These are phyloP conservation scores for Scaptomyza pallida DNA, from an alignment of 1,140 invertebrate genomes.

Conservation along the genomic window DNA sequence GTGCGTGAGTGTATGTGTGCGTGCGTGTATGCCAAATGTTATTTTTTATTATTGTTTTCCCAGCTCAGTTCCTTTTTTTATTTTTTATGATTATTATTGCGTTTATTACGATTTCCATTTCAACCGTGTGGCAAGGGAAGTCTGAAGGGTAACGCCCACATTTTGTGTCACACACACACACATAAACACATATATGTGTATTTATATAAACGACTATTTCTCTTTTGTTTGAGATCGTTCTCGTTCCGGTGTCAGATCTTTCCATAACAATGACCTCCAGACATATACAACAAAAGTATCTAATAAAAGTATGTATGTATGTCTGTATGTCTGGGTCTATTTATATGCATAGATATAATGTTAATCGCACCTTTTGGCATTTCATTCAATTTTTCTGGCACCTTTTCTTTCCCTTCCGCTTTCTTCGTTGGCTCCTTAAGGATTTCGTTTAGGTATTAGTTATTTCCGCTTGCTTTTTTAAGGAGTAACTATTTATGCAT, in stretches of 20 bases:
- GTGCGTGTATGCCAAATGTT: slow-evolving; percentile 20
- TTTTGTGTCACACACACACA: slow-evolving; percentile 38
- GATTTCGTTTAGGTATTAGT: not conserved
- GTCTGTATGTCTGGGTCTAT: slow-evolving; percentile 7
- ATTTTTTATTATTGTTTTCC: slow-evolving; percentile 61
- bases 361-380: slow-evolving; percentile 27
- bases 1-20: not conserved
- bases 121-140: slow-evolving; percentile 64
- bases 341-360: slow-evolving; percentile 12
- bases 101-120: slow-evolving; percentile 77
- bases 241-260: slow-evolving; percentile 78
- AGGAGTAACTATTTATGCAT: not conserved
- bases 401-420: not conserved
- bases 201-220: slow-evolving; percentile 20
- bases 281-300: slow-evolving; percentile 8
- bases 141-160: slow-evolving; percentile 53
- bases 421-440: not conserved
- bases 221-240: slow-evolving; percentile 14
- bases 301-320: slow-evolving; percentile 2
- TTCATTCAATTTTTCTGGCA: slow-evolving; percentile 19
- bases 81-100: slow-evolving; percentile 73
- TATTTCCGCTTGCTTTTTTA: slow-evolving; percentile 20
- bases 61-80: slow-evolving; percentile 40
- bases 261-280: slow-evolving; percentile 61
- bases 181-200: slow-evolving; percentile 3